Conservation (phyloP, 2,113 vertebrate genomes). For the Artemisiospiza belli region DNA sequence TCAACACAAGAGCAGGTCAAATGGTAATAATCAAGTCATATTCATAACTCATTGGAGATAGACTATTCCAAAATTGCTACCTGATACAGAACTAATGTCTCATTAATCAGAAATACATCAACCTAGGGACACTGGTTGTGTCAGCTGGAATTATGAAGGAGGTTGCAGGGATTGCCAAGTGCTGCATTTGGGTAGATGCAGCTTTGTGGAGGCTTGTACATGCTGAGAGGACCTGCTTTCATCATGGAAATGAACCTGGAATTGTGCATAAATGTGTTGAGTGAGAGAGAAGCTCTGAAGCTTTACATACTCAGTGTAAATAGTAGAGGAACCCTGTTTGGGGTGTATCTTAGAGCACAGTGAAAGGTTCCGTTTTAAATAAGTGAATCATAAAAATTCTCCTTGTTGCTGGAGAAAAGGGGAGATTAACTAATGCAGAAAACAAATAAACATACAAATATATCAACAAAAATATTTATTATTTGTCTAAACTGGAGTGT, state of each 20-base stretch:
- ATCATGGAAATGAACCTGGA: not conserved
- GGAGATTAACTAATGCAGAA: not conserved
- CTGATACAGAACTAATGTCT: slow-evolving; percentile 67
- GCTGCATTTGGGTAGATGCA: not conserved
- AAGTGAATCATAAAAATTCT: not conserved
- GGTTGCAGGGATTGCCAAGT: not conserved
- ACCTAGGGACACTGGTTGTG: not conserved
- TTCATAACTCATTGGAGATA: slow-evolving; percentile 44
- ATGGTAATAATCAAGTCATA: slow-evolving; percentile 49
- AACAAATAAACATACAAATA: not conserved
- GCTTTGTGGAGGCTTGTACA: rapidly evolving
- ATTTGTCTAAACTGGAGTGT: not conserved
- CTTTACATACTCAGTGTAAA: not conserved
- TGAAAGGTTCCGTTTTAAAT: not conserved
- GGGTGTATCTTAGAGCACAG: not conserved
- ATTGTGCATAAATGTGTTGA: not conserved
- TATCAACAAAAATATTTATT: too few species aligned
- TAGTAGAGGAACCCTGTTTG: not conserved
- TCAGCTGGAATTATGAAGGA: slow-evolving; percentile 30
- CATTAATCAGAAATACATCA: slow-evolving; percentile 62
- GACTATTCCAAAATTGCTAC: slow-evolving; percentile 58
- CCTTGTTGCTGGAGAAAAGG: not conserved
- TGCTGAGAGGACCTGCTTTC: not conserved
- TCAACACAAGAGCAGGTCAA: slow-evolving; percentile 40
- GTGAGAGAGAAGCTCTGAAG: not conserved